phyloP scores from a whole-genome alignment of 1,140 invertebrate species.

The Lepeophtheirus salmonis region DNA sequence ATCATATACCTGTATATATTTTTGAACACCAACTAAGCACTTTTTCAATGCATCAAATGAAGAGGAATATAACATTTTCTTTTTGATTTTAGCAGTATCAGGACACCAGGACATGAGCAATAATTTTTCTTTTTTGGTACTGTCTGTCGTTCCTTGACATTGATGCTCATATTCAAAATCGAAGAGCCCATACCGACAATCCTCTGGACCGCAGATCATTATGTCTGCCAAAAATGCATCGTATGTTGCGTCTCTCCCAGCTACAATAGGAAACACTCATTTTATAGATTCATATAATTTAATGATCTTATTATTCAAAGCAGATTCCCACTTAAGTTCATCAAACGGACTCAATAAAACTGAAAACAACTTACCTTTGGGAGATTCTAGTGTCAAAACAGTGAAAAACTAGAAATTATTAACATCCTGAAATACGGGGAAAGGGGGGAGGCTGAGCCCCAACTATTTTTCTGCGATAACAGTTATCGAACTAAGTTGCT shows the following conservation, averaged over 20 bases:
- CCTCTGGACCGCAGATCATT: constrained; percentile 63
- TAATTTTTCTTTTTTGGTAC: constrained; percentile 68
- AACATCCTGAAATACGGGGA: too few relatives aligned
- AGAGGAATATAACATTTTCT: constrained; percentile 98
- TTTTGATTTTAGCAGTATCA: constrained; percentile 87
- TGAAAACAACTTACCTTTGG: too few relatives aligned
- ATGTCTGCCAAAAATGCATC: constrained; percentile 73
- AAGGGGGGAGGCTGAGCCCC: too few relatives aligned
- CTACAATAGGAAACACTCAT: constrained; percentile 25
- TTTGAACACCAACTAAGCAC: constrained; percentile 80
- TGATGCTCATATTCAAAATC: constrained; percentile 90
- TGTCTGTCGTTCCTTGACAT: constrained; percentile 72
- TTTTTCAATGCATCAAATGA: constrained; percentile 90
- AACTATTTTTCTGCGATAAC: too few relatives aligned
- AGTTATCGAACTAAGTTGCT: too few relatives aligned
- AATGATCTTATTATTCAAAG: too few relatives aligned
- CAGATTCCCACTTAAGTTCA: too few relatives aligned
- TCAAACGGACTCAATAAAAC: too few relatives aligned
- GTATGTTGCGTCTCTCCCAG: constrained; percentile 60
- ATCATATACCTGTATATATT: constrained; percentile 60
- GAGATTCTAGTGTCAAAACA: too few relatives aligned
- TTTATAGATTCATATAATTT: too few relatives aligned
- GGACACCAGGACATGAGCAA: constrained; percentile 95
- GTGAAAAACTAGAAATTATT: too few relatives aligned
- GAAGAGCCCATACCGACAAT: constrained; percentile 84